Evolutionary conservation across 2,888 invertebrate genomes (phyloP).

Genomic region (Pammene aurita): DNA sequence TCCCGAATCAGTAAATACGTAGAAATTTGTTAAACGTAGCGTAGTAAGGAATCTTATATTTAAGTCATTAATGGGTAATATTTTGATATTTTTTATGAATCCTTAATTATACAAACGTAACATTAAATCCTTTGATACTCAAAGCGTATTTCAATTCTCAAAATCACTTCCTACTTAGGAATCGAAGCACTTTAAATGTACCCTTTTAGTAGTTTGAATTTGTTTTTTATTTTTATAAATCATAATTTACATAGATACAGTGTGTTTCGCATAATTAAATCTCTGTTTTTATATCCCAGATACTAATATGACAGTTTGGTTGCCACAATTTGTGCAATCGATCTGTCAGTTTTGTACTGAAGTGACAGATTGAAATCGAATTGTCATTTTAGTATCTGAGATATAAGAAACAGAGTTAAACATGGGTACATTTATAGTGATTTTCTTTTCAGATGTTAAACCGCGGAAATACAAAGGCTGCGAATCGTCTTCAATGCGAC

Average conservation of each 20-base stretch:
- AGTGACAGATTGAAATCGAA: too few relatives aligned
- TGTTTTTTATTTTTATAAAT: constrained; percentile 42
- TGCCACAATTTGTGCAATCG: too few relatives aligned
- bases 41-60: neutral
- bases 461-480: constrained; percentile 66
- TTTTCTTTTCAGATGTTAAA: constrained; percentile 74
- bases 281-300: too few relatives aligned
- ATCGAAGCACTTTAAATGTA: constrained; percentile 65
- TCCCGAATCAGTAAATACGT: constrained; percentile 47
- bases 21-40: neutral
- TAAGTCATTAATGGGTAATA: neutral
- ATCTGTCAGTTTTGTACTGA: too few relatives aligned
- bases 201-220: constrained; percentile 49
- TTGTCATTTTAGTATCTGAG: too few relatives aligned
- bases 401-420: neutral
- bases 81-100: constrained; percentile 1
- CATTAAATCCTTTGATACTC: constrained; percentile 9
- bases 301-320: too few relatives aligned
- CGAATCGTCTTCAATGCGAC: constrained; percentile 73
- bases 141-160: neutral
- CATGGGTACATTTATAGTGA: constrained; percentile 79
- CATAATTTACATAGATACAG: constrained; percentile 25
- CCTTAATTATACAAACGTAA: neutral
- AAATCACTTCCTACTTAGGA: neutral
- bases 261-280: constrained; percentile 24